Evolutionary conservation across 2,888 invertebrate genomes (phyloP).

Genomic region (Volucella zonaria): DNA sequence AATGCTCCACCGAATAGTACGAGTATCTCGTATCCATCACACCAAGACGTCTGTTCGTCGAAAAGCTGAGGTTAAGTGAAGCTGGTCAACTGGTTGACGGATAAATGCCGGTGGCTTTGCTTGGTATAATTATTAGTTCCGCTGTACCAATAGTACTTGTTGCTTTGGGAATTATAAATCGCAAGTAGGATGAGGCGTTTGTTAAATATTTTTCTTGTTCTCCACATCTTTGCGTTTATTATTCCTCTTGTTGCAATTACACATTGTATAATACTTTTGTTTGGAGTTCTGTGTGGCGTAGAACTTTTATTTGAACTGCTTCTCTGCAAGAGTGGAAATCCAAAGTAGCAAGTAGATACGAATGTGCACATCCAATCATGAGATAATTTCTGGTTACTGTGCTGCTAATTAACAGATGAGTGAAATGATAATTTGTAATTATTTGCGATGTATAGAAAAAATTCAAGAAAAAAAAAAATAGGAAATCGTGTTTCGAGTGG

Average conservation of each 20-base stretch:
- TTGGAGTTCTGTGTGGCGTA: slow-evolving; percentile 25
- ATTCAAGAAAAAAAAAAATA: not conserved
- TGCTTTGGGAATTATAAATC: slow-evolving; percentile 42
- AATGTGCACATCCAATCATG: slow-evolving; percentile 16
- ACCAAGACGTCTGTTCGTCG: slow-evolving; percentile 63
- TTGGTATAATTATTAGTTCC: slow-evolving; percentile 65
- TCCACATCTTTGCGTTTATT: slow-evolving; percentile 19
- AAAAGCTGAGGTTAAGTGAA: slow-evolving; percentile 68
- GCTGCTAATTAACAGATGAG: slow-evolving; percentile 23
- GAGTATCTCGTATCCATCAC: not conserved
- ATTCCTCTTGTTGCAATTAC: slow-evolving; percentile 25
- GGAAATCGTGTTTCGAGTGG: too few species aligned
- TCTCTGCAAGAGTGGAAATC: slow-evolving; percentile 3
- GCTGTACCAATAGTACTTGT: slow-evolving; percentile 12
- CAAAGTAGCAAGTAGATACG: not conserved
- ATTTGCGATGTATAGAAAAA: slow-evolving; percentile 13
- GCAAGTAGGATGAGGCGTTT: slow-evolving; percentile 50
- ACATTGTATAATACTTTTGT: not conserved
- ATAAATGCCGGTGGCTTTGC: slow-evolving; percentile 52
- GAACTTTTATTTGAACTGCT: slow-evolving; percentile 20
- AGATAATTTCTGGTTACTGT: slow-evolving; percentile 2
- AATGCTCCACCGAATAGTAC: slow-evolving; percentile 47
- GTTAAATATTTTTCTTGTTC: slow-evolving; percentile 4
- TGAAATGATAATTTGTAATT: slow-evolving; percentile 41
- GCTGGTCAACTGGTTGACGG: slow-evolving; percentile 65